phyloP scores from a whole-genome alignment of 2,113 vertebrate species.

The Grammomys dolichurus region DNA sequence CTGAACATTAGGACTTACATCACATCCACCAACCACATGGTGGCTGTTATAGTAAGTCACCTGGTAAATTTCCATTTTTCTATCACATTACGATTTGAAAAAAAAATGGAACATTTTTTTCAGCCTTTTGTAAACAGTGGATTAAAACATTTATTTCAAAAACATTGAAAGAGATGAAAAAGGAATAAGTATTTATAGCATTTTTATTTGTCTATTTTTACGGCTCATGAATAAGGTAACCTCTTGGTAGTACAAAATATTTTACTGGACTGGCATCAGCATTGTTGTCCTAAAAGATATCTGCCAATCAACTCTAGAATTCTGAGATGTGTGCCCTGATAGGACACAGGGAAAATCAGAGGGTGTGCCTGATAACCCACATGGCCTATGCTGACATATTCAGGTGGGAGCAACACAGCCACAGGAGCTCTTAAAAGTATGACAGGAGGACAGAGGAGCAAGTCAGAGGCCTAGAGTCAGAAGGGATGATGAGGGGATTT shows the following conservation, averaged over 20 bases:
- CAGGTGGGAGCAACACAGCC: neutral
- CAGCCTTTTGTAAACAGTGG: neutral
- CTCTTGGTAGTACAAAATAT: slow-evolving; percentile 24
- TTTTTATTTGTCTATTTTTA: neutral
- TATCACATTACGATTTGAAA: neutral
- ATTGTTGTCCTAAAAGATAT: neutral
- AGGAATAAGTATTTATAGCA: neutral
- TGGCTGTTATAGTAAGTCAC: neutral
- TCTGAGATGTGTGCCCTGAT: neutral
- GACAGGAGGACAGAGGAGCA: neutral
- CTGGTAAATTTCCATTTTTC: neutral
- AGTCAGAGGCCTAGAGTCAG: neutral
- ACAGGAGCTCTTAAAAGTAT: neutral
- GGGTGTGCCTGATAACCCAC: neutral
- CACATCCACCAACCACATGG: neutral
- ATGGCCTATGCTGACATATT: neutral
- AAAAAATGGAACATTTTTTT: slow-evolving; percentile 13
- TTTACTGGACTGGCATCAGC: neutral
- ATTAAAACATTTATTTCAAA: slow-evolving; percentile 19
- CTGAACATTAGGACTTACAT: neutral
- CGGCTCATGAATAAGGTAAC: neutral
- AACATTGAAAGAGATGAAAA: neutral
- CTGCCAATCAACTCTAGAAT: neutral
- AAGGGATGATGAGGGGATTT: neutral
- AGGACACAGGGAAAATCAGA: neutral